phyloP scores from a whole-genome alignment of 1,140 invertebrate species.

The Eueides isabella region DNA sequence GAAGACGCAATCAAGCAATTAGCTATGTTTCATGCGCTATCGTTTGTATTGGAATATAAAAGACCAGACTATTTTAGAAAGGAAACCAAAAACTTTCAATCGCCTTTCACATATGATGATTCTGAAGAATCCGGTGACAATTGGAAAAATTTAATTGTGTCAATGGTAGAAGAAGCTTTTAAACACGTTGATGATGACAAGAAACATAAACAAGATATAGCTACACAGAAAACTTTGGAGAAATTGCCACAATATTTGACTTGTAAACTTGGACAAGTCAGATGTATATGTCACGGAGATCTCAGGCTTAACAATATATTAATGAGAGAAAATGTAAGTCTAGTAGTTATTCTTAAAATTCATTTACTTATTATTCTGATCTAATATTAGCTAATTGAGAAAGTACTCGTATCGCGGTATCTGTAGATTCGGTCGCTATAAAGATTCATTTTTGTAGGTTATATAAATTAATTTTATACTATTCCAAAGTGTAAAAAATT shows the following conservation, averaged over 20 bases:
- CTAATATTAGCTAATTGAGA: too few relatives aligned
- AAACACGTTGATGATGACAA: conserved; percentile 24
- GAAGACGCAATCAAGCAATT: conserved; percentile 44
- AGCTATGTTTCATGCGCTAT: conserved; percentile 50
- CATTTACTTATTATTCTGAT: too few relatives aligned
- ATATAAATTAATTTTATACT: too few relatives aligned
- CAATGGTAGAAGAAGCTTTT: neutral
- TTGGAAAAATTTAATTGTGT: conserved; percentile 3
- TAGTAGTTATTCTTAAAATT: neutral
- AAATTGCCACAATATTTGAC: conserved; percentile 29
- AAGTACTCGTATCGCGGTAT: too few relatives aligned
- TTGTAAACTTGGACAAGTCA: conserved; percentile 23
- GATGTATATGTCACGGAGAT: conserved; percentile 49
- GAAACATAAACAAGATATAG: conserved; percentile 26
- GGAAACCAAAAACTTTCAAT: conserved; percentile 30
- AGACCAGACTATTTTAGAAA: conserved; percentile 39
- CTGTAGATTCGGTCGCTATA: too few relatives aligned
- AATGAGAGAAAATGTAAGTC: conserved; percentile 33
- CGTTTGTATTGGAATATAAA: conserved; percentile 42
- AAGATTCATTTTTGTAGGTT: too few relatives aligned
- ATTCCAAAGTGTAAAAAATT: too few relatives aligned
- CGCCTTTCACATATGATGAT: neutral
- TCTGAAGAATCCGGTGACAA: conserved; percentile 3
- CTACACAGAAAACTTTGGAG: conserved; percentile 11
- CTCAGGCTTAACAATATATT: conserved; percentile 50